Conservation (phyloP, 2,797 vertebrate genomes). For the Lepilemur ruficaudatus region DNA sequence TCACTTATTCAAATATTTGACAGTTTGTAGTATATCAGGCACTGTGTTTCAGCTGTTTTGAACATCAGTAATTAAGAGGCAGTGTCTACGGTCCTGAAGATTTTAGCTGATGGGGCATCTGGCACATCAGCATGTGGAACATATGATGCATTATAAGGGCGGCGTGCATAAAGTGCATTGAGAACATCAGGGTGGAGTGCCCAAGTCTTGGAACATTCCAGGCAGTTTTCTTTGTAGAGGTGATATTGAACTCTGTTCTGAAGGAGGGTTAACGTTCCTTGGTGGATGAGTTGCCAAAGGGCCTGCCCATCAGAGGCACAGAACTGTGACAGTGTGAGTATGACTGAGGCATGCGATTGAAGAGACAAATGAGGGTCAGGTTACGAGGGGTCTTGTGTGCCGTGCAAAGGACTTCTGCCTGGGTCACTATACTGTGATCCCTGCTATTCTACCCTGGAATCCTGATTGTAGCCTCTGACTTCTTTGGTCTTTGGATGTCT, state of each 20-base stretch:
- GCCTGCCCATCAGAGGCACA: not conserved
- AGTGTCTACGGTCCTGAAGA: not conserved
- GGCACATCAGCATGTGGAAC: not conserved
- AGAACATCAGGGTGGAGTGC: not conserved
- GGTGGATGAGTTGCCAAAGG: not conserved
- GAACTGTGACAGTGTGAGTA: not conserved
- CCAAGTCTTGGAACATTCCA: not conserved
- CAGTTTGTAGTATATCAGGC: not conserved
- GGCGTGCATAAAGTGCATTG: not conserved
- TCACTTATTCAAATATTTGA: slow-evolving; percentile 6
- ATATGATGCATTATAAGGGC: not conserved
- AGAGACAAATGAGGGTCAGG: not conserved
- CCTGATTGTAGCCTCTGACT: not conserved
- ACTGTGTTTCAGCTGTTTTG: not conserved
- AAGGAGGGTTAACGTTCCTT: not conserved
- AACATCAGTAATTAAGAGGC: not conserved
- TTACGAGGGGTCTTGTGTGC: not conserved
- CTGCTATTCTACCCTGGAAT: not conserved
- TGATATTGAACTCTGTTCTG: not conserved
- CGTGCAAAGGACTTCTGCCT: not conserved
- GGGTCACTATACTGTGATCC: not conserved
- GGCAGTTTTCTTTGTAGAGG: not conserved
- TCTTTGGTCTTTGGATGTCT: not conserved
- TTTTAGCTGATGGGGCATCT: not conserved
- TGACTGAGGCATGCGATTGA: not conserved